Evolutionary conservation across 2,113 vertebrate species (phyloP).

Genomic region (Grantiella picta): DNA sequence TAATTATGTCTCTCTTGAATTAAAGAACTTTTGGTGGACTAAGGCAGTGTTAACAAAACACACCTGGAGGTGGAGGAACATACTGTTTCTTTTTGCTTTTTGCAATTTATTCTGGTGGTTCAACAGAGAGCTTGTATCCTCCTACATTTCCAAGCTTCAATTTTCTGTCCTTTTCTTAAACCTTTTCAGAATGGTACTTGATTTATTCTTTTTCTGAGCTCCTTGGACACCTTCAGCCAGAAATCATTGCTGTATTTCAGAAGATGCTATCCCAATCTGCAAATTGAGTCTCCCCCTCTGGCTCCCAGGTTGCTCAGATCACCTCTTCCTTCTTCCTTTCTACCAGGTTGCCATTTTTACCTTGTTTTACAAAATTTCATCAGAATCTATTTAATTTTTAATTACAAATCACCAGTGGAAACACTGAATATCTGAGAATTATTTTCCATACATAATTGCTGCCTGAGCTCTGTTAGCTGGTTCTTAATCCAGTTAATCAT

Average conservation of each 20-base stretch:
- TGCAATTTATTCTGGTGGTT: background rate
- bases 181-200: background rate
- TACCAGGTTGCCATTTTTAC: background rate
- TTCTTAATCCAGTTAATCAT: background rate
- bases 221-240: background rate
- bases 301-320: background rate
- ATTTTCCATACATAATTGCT: background rate
- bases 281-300: accelerated
- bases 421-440: background rate
- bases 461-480: background rate
- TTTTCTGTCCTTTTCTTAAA: background rate
- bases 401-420: background rate
- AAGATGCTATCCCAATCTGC: background rate
- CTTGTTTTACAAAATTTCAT: background rate
- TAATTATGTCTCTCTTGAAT: background rate
- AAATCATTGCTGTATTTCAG: background rate
- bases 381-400: background rate
- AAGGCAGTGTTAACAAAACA: background rate
- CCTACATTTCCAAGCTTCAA: background rate
- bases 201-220: background rate
- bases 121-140: background rate
- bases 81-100: background rate
- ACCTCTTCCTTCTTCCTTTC: background rate
- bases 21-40: background rate
- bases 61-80: background rate